phyloP scores from a whole-genome alignment of 1,140 invertebrate species.

The Trialeurodes vaporariorum region DNA sequence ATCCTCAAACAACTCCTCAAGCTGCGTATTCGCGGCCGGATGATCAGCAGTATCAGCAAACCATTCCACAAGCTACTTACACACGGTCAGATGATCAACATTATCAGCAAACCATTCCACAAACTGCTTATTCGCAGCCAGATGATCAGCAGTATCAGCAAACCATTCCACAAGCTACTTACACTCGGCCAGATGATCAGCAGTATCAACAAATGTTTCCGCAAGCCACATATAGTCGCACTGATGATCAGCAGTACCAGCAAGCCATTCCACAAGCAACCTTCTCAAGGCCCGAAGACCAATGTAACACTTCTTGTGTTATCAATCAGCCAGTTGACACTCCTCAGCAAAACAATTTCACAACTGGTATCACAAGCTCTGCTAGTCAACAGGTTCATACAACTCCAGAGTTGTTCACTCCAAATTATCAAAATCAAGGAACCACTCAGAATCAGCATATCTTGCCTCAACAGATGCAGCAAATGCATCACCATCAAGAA shows the following conservation, averaged over 20 bases:
- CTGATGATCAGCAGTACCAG: neutral
- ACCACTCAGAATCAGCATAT: constrained; percentile 7
- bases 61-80: neutral
- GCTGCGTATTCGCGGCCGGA: neutral
- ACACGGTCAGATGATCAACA: neutral
- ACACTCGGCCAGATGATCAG: neutral
- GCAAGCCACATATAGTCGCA: neutral
- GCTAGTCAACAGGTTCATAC: neutral
- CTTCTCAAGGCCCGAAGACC: neutral
- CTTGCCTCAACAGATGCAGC: constrained; percentile 8
- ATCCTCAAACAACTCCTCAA: neutral
- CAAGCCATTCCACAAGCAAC: neutral
- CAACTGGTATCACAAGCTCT: neutral
- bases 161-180: neutral
- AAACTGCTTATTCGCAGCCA: neutral
- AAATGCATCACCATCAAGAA: constrained; percentile 6
- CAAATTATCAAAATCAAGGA: neutral
- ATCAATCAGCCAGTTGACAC: neutral
- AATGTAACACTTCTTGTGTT: neutral
- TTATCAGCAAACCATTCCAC: neutral
- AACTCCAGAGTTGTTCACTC: neutral
- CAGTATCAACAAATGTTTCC: neutral
- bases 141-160: neutral
- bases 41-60: neutral
- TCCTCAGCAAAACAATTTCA: neutral